A percentile compares a stretch with the other conserved stretches of the same genome.
These are phyloP conservation scores for Chironomus striatipennis DNA, from an alignment of 1,140 invertebrate genomes.

Conservation along the genomic window DNA sequence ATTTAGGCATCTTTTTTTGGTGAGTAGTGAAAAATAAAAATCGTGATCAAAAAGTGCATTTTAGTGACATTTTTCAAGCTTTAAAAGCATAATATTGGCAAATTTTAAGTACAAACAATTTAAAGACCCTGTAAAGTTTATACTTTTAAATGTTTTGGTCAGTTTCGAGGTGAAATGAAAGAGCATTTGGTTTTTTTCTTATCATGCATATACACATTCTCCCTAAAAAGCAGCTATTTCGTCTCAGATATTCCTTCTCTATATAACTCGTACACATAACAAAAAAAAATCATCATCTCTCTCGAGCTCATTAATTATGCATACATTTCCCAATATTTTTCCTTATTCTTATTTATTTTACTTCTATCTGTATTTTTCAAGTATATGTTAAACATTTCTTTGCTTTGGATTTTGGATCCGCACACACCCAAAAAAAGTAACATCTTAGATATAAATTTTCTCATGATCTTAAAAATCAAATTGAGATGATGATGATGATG, in stretches of 20 bases:
- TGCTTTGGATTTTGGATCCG: not conserved
- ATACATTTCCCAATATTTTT: conserved; percentile 14
- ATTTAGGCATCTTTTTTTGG: not conserved
- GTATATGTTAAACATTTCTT: too few relatives aligned
- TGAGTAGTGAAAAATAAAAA: not conserved
- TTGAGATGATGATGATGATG: not conserved
- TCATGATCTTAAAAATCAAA: not conserved
- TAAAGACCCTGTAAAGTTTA: too few relatives aligned
- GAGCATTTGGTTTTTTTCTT: not conserved
- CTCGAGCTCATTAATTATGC: conserved; percentile 8
- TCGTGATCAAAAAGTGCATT: not conserved
- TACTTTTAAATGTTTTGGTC: not conserved
- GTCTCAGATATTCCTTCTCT: not conserved
- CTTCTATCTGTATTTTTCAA: too few relatives aligned
- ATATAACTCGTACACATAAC: not conserved
- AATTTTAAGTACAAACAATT: too few relatives aligned
- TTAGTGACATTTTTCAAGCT: not conserved
- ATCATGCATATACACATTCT: conserved; percentile 12
- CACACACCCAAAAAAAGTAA: not conserved
- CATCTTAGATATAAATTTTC: not conserved
- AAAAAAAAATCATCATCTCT: not conserved
- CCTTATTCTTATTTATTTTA: not conserved
- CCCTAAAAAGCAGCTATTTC: not conserved
- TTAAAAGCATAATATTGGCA: not conserved
- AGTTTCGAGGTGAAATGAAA: not conserved